Conservation (phyloP, 1,140 invertebrate species). For the Brachionus angularis region DNA sequence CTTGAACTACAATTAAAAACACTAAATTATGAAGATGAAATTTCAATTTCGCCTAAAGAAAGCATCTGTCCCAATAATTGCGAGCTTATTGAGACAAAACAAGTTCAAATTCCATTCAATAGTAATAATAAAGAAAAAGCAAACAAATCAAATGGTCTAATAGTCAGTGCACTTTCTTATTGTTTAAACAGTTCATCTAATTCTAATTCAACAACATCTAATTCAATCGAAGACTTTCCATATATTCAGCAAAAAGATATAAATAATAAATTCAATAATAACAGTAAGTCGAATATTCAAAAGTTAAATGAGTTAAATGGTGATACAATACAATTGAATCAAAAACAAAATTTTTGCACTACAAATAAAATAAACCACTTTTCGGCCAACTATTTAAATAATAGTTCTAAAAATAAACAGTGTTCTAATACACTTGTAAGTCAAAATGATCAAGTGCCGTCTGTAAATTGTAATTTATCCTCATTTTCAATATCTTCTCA, state of each 20-base stretch:
- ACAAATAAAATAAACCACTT: too few relatives aligned
- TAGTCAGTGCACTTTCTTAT: not conserved
- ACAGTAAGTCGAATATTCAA: too few relatives aligned
- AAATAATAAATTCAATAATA: not conserved
- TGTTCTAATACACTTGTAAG: too few relatives aligned
- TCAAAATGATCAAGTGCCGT: conserved; percentile 17
- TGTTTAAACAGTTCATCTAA: not conserved
- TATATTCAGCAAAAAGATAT: conserved; percentile 30
- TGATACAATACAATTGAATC: too few relatives aligned
- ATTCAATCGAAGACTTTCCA: not conserved
- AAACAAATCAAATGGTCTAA: conserved; percentile 4
- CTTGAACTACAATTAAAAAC: conserved; percentile 48
- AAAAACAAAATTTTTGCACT: too few relatives aligned
- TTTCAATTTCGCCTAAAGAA: too few relatives aligned
- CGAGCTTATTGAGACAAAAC: too few relatives aligned
- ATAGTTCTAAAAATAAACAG: too few relatives aligned
- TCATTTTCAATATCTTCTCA: conserved; percentile 24
- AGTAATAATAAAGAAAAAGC: not conserved
- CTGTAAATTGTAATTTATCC: not conserved
- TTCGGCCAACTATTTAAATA: too few relatives aligned
- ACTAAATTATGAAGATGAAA: conserved; percentile 2
- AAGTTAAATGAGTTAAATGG: too few relatives aligned
- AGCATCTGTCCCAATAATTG: too few relatives aligned
- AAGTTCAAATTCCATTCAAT: too few relatives aligned
- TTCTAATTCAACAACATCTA: not conserved